phyloP scores from a whole-genome alignment of 2,113 vertebrate species.

The Eretmochelys imbricata region DNA sequence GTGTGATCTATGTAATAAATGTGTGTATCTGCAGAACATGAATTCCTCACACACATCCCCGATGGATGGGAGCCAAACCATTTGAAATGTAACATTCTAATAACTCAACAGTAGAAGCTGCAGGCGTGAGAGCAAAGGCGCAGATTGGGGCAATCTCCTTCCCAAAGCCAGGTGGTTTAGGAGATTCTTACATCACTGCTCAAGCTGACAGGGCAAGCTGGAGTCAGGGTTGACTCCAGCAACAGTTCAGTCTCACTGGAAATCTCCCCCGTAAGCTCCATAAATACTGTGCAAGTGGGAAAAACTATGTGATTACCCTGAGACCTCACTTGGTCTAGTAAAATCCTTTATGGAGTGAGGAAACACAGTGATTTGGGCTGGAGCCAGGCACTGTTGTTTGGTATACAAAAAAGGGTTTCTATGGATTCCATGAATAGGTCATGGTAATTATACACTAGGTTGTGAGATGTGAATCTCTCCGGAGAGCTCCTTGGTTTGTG shows the following conservation, averaged over 20 bases:
- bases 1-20: constrained; percentile 54
- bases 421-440: constrained; percentile 71
- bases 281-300: constrained; percentile 49
- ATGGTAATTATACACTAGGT: constrained; percentile 34
- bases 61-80: constrained; percentile 55
- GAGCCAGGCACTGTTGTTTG: constrained; percentile 74
- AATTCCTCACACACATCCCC: constrained; percentile 43
- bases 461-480: constrained; percentile 56
- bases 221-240: constrained; percentile 67
- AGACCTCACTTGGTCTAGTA: constrained; percentile 29
- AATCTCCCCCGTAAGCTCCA: constrained; percentile 48
- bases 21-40: constrained; percentile 26
- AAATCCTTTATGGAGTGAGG: constrained; percentile 74
- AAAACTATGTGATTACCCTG: constrained; percentile 64
- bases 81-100: not conserved
- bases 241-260: constrained; percentile 54
- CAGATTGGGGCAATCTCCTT: constrained; percentile 57
- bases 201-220: constrained; percentile 58
- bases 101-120: not conserved
- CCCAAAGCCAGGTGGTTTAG: constrained; percentile 68
- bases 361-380: constrained; percentile 55
- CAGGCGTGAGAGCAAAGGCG: constrained; percentile 48
- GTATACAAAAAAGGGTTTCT: constrained; percentile 71
- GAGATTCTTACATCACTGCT: constrained; percentile 24
- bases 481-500: constrained; percentile 52